Evolutionary conservation across 1,140 invertebrate species (phyloP).

Genomic region (Aethina tumida): DNA sequence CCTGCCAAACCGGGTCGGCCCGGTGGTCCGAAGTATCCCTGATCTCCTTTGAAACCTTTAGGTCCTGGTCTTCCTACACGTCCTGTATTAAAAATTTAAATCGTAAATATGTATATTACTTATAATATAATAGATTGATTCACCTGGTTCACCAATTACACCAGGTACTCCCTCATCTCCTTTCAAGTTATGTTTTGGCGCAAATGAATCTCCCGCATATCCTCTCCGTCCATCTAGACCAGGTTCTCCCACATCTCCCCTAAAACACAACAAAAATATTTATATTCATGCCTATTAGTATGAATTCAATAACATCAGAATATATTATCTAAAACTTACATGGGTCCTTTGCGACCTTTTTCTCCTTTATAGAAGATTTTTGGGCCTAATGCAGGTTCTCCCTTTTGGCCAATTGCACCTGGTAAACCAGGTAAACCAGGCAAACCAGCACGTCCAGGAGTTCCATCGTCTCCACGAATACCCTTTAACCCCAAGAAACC

Average conservation of each 20-base stretch:
- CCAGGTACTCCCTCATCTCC: slow-evolving; percentile 29
- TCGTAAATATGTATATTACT: slow-evolving; percentile 6
- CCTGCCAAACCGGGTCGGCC: slow-evolving; percentile 48
- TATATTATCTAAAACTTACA: slow-evolving; percentile 19
- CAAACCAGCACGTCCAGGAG: slow-evolving; percentile 38
- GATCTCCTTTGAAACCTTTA: slow-evolving; percentile 50
- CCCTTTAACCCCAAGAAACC: slow-evolving; percentile 53
- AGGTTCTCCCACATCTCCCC: slow-evolving; percentile 25
- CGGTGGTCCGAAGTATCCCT: slow-evolving; percentile 52
- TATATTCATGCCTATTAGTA: not conserved
- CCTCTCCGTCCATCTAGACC: slow-evolving; percentile 36
- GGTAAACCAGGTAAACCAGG: slow-evolving; percentile 48
- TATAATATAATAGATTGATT: slow-evolving; percentile 10
- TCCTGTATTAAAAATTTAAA: slow-evolving; percentile 31
- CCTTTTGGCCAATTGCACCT: slow-evolving; percentile 52
- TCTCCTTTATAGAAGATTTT: slow-evolving; percentile 40
- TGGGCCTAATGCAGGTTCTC: slow-evolving; percentile 37
- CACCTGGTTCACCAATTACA: slow-evolving; percentile 26
- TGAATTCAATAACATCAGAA: slow-evolving; percentile 2
- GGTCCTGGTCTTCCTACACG: slow-evolving; percentile 44
- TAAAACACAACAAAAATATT: slow-evolving; percentile 14
- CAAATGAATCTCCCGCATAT: slow-evolving; percentile 21
- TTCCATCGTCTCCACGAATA: slow-evolving; percentile 51
- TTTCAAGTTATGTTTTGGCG: slow-evolving; percentile 11
- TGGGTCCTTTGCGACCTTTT: slow-evolving; percentile 29